These are phyloP conservation scores for Epistrophella euchroma DNA, from an alignment of 2,888 invertebrate genomes.

Conservation along the genomic window DNA sequence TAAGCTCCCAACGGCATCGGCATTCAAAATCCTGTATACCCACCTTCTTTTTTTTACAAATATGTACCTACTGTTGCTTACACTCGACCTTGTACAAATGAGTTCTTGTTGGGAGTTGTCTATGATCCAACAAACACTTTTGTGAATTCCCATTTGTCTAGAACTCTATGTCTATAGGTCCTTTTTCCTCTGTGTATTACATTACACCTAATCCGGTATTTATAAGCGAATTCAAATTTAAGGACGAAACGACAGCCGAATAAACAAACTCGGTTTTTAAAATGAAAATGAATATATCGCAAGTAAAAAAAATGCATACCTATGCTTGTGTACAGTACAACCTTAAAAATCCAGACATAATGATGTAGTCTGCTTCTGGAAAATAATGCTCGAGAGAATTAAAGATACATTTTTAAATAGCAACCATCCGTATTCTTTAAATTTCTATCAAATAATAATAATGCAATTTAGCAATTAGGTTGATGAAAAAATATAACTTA, in stretches of 20 bases:
- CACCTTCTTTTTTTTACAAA: background rate
- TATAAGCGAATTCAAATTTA: slow-evolving; percentile 69
- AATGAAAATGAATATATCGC: slow-evolving; percentile 15
- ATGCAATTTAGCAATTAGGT: too few relatives aligned
- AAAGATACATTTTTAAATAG: background rate
- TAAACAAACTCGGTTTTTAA: slow-evolving; percentile 40
- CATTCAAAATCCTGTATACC: background rate
- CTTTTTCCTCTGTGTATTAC: slow-evolving; percentile 52
- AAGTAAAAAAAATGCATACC: background rate
- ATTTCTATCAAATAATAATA: too few relatives aligned
- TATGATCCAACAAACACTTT: slow-evolving; percentile 39
- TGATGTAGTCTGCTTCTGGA: background rate
- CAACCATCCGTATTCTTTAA: too few relatives aligned
- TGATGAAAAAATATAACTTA: too few relatives aligned
- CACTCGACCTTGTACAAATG: slow-evolving; percentile 51
- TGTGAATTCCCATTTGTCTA: slow-evolving; percentile 34
- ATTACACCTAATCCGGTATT: slow-evolving; percentile 74
- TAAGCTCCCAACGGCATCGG: slow-evolving; percentile 1
- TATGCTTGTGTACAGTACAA: background rate
- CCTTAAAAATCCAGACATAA: background rate
- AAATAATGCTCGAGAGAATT: background rate
- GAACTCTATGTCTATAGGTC: background rate
- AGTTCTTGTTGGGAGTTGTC: slow-evolving; percentile 39
- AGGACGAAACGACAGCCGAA: slow-evolving; percentile 63
- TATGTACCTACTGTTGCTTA: slow-evolving; percentile 41